Evolutionary conservation across 2,888 invertebrate genomes (phyloP).

Genomic region (Drosophila yooni): DNA sequence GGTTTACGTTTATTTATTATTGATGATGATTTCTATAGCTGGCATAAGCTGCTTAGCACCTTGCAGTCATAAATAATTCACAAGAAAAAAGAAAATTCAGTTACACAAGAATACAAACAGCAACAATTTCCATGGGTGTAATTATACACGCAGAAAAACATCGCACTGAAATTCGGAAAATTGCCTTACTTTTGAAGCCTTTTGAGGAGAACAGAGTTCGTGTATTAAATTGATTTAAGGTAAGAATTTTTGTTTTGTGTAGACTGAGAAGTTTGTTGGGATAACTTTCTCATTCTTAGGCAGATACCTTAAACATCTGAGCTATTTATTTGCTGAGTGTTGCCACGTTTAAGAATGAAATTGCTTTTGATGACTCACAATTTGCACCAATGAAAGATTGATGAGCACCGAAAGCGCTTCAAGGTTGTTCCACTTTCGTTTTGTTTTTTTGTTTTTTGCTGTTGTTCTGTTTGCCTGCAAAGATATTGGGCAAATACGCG

Average conservation of each 20-base stretch:
- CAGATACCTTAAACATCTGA: neutral
- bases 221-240: neutral
- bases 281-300: neutral
- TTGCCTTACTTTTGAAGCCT: neutral
- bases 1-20: neutral
- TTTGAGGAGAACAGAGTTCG: no score
- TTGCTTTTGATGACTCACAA: slow-evolving; percentile 9
- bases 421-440: slow-evolving; percentile 70
- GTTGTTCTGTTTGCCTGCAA: slow-evolving; percentile 55
- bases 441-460: slow-evolving; percentile 9
- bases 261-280: neutral
- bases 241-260: neutral
- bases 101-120: neutral
- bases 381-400: slow-evolving; percentile 52
- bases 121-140: neutral
- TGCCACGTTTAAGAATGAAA: slow-evolving; percentile 23
- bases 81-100: neutral
- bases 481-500: slow-evolving; percentile 56
- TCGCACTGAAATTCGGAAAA: neutral
- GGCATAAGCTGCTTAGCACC: slow-evolving; percentile 30
- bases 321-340: neutral
- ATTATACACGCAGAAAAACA: neutral
- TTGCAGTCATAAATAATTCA: slow-evolving; percentile 41
- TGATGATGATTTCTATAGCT: slow-evolving; percentile 29
- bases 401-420: slow-evolving; percentile 45